These are phyloP conservation scores for Escarpia spicata DNA, from an alignment of 2,888 invertebrate species.

Conservation along the genomic window DNA sequence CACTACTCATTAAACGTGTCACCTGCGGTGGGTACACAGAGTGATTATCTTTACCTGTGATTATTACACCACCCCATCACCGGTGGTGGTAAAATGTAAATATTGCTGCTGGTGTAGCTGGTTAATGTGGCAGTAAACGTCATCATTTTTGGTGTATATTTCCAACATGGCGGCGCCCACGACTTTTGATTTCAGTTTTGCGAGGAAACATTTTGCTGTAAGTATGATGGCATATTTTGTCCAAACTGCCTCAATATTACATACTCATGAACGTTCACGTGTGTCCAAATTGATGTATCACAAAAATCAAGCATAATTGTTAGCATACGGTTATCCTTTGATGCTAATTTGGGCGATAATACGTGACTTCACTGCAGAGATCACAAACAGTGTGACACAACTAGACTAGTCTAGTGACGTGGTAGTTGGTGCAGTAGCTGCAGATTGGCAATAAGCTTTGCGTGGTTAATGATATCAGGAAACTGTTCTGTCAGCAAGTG, in stretches of 20 bases:
- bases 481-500: no score
- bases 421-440: no score
- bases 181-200: conserved; percentile 50
- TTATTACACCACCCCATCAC: neutral
- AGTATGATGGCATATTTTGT: neutral
- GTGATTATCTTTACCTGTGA: neutral
- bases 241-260: neutral
- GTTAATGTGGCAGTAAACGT: conserved; percentile 23
- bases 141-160: conserved; percentile 19
- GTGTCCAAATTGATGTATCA: neutral
- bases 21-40: neutral
- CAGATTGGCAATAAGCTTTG: no score
- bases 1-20: neutral
- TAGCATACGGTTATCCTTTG: neutral
- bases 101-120: neutral
- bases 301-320: neutral
- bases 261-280: neutral
- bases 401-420: no score
- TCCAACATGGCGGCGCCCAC: conserved; percentile 50
- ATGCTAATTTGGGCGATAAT: neutral
- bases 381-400: no score
- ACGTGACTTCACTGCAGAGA: neutral
- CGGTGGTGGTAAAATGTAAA: neutral
- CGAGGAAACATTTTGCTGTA: conserved; percentile 51
- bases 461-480: no score